phyloP scores from a whole-genome alignment of 1,140 invertebrate species.

The Drosophila carrolli region DNA sequence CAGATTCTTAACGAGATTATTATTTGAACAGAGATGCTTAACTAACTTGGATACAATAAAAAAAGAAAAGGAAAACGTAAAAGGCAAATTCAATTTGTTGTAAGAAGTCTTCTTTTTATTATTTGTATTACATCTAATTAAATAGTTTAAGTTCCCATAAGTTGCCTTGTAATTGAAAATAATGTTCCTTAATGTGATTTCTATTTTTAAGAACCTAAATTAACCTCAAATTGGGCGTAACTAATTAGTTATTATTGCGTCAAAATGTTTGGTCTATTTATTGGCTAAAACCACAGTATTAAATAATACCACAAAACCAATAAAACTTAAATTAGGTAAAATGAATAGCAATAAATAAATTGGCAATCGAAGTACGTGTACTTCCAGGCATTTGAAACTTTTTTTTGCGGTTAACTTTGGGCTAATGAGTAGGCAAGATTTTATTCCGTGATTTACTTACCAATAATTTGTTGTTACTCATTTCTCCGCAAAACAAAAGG shows the following conservation, averaged over 20 bases:
- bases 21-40: neutral
- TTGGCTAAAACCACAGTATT: conserved; percentile 26
- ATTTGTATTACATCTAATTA: too few relatives aligned
- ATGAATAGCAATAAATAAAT: conserved; percentile 58
- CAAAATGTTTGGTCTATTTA: conserved; percentile 10
- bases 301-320: conserved; percentile 20
- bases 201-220: neutral
- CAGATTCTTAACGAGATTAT: conserved; percentile 21
- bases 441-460: conserved; percentile 50
- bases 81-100: too few relatives aligned
- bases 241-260: conserved; percentile 9
- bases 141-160: neutral
- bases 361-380: conserved; percentile 12
- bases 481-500: conserved; percentile 77
- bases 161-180: neutral
- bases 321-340: conserved; percentile 28
- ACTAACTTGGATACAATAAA: too few relatives aligned
- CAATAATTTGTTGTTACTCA: conserved; percentile 78
- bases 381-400: conserved; percentile 31
- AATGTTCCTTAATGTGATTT: neutral
- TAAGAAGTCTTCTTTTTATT: too few relatives aligned
- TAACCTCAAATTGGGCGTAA: conserved; percentile 4
- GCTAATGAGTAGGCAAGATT: conserved; percentile 15
- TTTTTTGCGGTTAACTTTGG: conserved; percentile 36
- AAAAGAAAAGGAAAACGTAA: too few relatives aligned